Percentiles rank a stretch among this genome's conserved stretches.
These are phyloP conservation scores for Porites evermanni DNA, from an alignment of 92 coral and sea anemone genomes.

Conservation along the genomic window DNA sequence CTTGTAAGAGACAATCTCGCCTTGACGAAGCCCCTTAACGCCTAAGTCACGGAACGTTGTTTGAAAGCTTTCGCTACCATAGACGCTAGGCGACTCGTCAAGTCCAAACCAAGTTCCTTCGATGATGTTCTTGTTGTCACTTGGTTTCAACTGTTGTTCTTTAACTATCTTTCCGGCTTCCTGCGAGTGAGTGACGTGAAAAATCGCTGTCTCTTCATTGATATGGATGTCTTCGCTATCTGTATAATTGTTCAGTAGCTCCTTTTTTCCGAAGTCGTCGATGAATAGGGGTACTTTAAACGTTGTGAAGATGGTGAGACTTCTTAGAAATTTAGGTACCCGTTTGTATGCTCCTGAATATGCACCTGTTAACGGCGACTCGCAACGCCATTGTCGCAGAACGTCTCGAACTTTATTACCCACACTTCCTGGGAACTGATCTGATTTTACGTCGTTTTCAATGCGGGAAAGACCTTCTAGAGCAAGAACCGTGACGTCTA, in stretches of 20 bases:
- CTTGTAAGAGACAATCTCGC: conserved; percentile 72
- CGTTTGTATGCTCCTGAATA: neutral
- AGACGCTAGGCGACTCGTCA: conserved; percentile 26
- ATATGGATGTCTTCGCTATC: conserved; percentile 10
- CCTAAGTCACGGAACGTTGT: conserved; percentile 55
- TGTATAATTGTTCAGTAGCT: conserved; percentile 18
- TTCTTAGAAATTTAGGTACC: conserved; percentile 30
- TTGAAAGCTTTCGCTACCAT: conserved; percentile 55
- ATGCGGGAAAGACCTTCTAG: conserved; percentile 57
- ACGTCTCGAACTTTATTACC: neutral
- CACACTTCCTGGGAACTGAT: conserved; percentile 5
- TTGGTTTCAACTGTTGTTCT: conserved; percentile 39
- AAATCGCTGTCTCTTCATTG: conserved; percentile 48
- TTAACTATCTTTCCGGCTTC: conserved; percentile 40
- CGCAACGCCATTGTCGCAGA: conserved; percentile 65
- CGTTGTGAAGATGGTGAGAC: conserved; percentile 58
- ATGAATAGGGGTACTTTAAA: conserved; percentile 58
- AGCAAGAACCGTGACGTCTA: conserved; percentile 14
- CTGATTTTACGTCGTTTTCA: conserved; percentile 35
- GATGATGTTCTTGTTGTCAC: conserved; percentile 65
- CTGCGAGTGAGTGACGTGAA: conserved; percentile 60
- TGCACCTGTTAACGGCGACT: conserved; percentile 32
- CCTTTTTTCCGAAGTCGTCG: conserved; percentile 59
- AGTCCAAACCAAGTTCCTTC: conserved; percentile 70
- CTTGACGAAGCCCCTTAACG: conserved; percentile 57